These are phyloP conservation scores for Salvelinus namaycush DNA, from an alignment of 2,113 vertebrate genomes.

Conservation along the genomic window DNA sequence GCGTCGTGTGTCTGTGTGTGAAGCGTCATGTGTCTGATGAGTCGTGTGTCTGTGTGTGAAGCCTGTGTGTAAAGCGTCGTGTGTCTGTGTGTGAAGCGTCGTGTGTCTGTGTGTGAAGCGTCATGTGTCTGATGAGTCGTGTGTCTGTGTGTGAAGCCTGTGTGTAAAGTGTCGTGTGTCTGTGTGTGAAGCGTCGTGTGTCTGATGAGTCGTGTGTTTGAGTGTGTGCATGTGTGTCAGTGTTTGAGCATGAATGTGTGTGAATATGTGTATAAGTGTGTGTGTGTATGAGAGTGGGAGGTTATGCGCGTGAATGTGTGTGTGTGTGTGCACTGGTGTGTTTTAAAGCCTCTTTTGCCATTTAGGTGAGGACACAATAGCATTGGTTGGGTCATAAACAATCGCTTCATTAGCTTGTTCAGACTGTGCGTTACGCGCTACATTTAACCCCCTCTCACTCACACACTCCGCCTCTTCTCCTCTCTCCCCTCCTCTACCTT, in stretches of 20 bases:
- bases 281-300: slow-evolving; percentile 19
- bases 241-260: not conserved
- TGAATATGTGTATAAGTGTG: slow-evolving; percentile 14
- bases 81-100: too few species aligned
- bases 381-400: slow-evolving; percentile 85
- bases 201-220: too few species aligned
- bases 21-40: too few species aligned
- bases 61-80: too few species aligned
- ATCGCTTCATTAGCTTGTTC: slow-evolving; percentile 86
- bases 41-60: too few species aligned
- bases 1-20: too few species aligned
- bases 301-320: slow-evolving; percentile 6
- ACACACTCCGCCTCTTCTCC: slow-evolving; percentile 68
- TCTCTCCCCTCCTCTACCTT: not conserved
- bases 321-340: not conserved
- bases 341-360: slow-evolving; percentile 60
- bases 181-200: too few species aligned
- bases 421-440: slow-evolving; percentile 80
- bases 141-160: too few species aligned
- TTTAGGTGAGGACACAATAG: slow-evolving; percentile 79
- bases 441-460: slow-evolving; percentile 82
- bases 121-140: too few species aligned
- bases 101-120: too few species aligned
- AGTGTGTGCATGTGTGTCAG: slow-evolving; percentile 2
- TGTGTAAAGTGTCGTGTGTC: too few species aligned